Conservation (phyloP, 2,888 invertebrate genomes). For the Drosophila longiperda region DNA sequence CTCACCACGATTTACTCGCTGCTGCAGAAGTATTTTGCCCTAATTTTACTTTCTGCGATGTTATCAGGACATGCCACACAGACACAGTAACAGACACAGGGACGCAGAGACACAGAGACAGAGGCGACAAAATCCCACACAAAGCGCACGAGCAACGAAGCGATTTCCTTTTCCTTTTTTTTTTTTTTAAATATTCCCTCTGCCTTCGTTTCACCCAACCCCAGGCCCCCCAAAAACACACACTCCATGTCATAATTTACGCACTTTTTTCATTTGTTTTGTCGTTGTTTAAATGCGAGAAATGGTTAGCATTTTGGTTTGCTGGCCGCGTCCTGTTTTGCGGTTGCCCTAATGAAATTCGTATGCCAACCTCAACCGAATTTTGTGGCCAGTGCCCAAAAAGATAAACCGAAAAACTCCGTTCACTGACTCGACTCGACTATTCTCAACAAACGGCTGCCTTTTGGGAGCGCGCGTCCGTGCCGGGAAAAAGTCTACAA, state of each 20-base stretch:
- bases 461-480: conserved; percentile 70
- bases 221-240: neutral
- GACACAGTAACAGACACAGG: conserved; percentile 35
- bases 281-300: conserved; percentile 50
- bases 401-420: conserved; percentile 29
- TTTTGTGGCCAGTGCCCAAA: conserved; percentile 36
- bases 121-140: conserved; percentile 35
- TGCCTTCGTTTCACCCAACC: conserved; percentile 7
- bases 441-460: conserved; percentile 17
- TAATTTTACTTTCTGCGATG: conserved; percentile 80
- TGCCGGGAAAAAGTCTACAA: conserved; percentile 81
- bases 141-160: conserved; percentile 45
- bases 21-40: conserved; percentile 71
- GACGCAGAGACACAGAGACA: conserved; percentile 23
- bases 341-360: conserved; percentile 67
- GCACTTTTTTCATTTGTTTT: conserved; percentile 71
- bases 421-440: conserved; percentile 27
- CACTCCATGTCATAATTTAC: conserved; percentile 76
- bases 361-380: conserved; percentile 58
- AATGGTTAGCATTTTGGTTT: conserved; percentile 54
- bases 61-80: conserved; percentile 75
- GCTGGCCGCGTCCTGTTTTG: conserved; percentile 49
- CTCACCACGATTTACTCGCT: conserved; percentile 39
- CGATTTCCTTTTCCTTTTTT: conserved; percentile 45
- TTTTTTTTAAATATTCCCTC: conserved; percentile 22